Evolutionary conservation across 2,113 vertebrate species (phyloP), one percentile per base, ranked within the genome.

Genomic region (Taxidea taxus): DNA sequence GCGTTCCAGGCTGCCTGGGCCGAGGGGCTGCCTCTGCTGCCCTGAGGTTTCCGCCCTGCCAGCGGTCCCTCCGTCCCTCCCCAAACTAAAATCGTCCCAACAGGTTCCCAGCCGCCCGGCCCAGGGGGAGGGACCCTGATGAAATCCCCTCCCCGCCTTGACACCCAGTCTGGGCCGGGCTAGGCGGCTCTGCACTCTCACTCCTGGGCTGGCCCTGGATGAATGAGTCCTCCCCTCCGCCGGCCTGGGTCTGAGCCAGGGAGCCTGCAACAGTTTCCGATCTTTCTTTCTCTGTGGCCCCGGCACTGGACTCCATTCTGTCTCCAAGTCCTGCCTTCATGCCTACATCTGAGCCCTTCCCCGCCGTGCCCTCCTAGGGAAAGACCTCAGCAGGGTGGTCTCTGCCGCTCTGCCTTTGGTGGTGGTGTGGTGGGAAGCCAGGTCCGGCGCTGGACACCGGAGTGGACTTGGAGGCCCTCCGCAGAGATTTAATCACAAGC

Each of bases 61-160:
- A 6, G 81, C 66, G 6, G 3, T 64, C 81, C 37, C 87, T 49
- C 15, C 3, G 34, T 49, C 81, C 92, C 85, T 96, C 77, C 96
- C 37, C 10, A 29, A 85, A 42, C 44, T 82, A 34, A 84, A 94
- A 93, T 66, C 54, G 6, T 74, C 78, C 23, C 2, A 42, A 88
- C 92, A 68, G 78, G 91, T 96, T 97, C 39, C 86, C 58, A 44
- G 44, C 37, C 1, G n/a, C 95, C 49, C 51, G 13, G 78, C 83
- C 80, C 81, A 6, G 16, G 8, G 47, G 91, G 96, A 91, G 80
- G 95, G 87, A 95, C 49, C 44, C 91, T 2, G 20, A 92, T 93
- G 95, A 98, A 95, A 94, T 97, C 56, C 93, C 95, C 89, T 94
- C 98, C 96, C 97, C 18, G 81, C 74, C 47, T 11, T 7, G 54